A percentile compares a stretch with the other conserved stretches of the same genome.
Conservation (phyloP, 2,113 vertebrate species). For the Danionella cerebrum region DNA sequence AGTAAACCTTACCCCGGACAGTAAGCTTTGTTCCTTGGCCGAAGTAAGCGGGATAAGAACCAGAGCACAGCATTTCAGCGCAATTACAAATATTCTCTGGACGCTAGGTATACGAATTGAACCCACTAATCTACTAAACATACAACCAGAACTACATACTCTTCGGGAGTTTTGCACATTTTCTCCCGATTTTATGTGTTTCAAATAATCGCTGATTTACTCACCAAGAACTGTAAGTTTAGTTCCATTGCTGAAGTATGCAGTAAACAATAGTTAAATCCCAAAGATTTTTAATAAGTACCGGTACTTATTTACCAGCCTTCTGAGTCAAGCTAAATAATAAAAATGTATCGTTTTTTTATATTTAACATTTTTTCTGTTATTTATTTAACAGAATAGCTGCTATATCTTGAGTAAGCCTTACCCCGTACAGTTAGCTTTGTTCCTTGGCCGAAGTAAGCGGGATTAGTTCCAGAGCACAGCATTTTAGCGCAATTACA, state of each 20-base stretch:
- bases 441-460: conserved; percentile 49
- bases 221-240: conserved; percentile 49
- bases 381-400: no score
- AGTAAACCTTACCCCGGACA: not conserved
- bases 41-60: not conserved
- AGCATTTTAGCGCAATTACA: not conserved
- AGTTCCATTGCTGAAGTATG: conserved; percentile 40
- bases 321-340: no score
- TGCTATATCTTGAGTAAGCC: not conserved
- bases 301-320: no score
- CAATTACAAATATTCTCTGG: not conserved
- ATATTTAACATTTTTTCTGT: no score
- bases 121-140: no score
- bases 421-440: conserved; percentile 46
- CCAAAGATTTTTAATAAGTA: no score
- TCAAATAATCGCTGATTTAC: conserved; percentile 1
- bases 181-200: not conserved
- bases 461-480: conserved; percentile 26
- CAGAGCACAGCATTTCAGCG: not conserved
- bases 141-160: no score
- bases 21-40: not conserved
- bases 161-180: no score
- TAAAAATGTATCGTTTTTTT: no score
- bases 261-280: no score
- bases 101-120: no score